Evolutionary conservation across 2,888 invertebrate species (phyloP).

Genomic region (Elysia crispata): DNA sequence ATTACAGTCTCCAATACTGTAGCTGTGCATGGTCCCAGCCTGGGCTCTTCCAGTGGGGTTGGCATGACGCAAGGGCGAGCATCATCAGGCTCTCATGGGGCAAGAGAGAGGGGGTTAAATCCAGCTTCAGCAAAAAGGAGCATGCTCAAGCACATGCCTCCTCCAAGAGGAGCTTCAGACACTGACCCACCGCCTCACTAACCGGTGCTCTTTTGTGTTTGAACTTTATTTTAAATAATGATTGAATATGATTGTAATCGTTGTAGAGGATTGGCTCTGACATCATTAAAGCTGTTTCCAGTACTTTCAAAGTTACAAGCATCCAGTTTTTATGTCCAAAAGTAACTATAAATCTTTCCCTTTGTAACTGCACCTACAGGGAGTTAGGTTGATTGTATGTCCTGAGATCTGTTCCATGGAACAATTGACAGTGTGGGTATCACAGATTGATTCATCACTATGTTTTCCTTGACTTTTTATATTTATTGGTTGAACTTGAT

Average conservation of each 20-base stretch:
- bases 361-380: background rate
- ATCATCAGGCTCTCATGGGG: conserved; percentile 38
- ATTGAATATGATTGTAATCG: too few species aligned
- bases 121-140: conserved; percentile 71
- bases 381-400: too few species aligned
- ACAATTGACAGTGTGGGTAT: too few species aligned
- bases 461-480: too few species aligned
- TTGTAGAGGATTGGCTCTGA: conserved; percentile 30
- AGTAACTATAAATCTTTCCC: background rate
- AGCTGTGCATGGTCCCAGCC: conserved; percentile 44
- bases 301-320: conserved; percentile 28
- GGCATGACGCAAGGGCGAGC: conserved; percentile 46
- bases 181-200: conserved; percentile 73
- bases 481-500: background rate
- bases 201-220: conserved; percentile 29
- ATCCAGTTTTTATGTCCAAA: background rate
- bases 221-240: conserved; percentile 27
- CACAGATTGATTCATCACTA: too few species aligned
- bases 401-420: too few species aligned
- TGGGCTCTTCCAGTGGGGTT: conserved; percentile 37
- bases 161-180: conserved; percentile 68
- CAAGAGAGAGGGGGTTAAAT: conserved; percentile 56
- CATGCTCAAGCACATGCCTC: conserved; percentile 73
- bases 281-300: conserved; percentile 44
- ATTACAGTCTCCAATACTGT: conserved; percentile 50